Conservation (phyloP, 2,888 invertebrate species). For the Cactoblastis cactorum region DNA sequence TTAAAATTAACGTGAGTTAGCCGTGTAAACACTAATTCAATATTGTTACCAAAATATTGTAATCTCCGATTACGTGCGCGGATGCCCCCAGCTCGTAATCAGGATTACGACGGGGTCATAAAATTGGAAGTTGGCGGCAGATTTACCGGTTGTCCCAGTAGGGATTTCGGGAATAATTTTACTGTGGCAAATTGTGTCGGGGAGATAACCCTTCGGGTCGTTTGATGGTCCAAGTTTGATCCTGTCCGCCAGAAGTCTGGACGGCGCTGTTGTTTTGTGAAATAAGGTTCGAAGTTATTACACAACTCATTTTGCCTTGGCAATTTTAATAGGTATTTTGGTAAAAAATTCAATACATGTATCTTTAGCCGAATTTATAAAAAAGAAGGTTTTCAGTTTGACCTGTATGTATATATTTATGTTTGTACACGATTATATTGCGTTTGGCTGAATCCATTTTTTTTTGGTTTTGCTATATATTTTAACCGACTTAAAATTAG, state of each 20-base stretch:
- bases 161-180: conserved; percentile 4
- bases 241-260: background rate
- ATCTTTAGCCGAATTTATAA: no score
- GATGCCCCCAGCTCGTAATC: background rate
- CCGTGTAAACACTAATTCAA: no score
- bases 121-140: conserved; percentile 5
- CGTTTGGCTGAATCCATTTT: no score
- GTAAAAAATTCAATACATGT: no score
- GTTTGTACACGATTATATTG: no score
- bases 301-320: background rate
- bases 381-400: no score
- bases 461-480: no score
- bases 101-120: conserved; percentile 5
- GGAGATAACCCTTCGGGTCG: conserved; percentile 1
- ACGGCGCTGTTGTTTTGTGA: background rate
- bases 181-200: conserved; percentile 1
- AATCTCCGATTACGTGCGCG: background rate
- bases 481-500: no score
- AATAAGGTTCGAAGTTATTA: background rate
- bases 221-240: conserved; percentile 5
- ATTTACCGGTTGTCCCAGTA: background rate
- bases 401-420: no score
- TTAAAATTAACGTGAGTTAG: no score
- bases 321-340: background rate
- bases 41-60: background rate